Conservation (phyloP, 2,113 vertebrate species). For the Phainopepla nitens region DNA sequence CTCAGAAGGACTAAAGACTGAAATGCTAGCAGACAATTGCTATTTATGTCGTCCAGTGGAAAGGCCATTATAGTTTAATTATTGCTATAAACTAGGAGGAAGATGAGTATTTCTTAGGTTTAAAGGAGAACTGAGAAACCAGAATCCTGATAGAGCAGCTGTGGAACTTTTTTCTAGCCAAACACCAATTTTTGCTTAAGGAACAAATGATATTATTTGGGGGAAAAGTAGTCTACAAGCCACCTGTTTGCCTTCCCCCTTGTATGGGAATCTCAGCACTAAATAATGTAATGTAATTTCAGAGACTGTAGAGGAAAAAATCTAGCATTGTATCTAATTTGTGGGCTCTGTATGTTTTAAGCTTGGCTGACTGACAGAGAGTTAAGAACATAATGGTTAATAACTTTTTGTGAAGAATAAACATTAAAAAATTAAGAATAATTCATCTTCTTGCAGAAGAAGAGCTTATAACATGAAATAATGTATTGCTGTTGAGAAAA, state of each 20-base stretch:
- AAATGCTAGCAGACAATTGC: not conserved
- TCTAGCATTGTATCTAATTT: not conserved
- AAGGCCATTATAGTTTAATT: not conserved
- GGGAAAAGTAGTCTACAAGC: not conserved
- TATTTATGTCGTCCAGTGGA: not conserved
- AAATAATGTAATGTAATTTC: not conserved
- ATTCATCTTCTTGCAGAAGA: not conserved
- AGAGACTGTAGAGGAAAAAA: not conserved
- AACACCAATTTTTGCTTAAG: not conserved
- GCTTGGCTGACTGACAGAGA: not conserved
- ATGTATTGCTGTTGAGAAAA: not conserved
- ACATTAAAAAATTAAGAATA: not conserved
- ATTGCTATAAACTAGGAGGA: not conserved
- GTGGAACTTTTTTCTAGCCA: not conserved
- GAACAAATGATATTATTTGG: not conserved
- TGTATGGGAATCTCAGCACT: not conserved
- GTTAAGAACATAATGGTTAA: not conserved
- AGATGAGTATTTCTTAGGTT: not conserved
- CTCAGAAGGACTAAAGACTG: not conserved
- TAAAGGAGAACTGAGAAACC: not conserved
- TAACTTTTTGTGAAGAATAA: not conserved
- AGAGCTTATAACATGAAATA: not conserved
- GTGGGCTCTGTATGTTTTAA: not conserved
- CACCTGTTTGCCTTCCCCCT: not conserved
- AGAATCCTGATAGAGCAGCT: not conserved